These are phyloP conservation scores for Himalopsyche kuldschensis DNA, from an alignment of 2,888 invertebrate genomes.

Conservation along the genomic window DNA sequence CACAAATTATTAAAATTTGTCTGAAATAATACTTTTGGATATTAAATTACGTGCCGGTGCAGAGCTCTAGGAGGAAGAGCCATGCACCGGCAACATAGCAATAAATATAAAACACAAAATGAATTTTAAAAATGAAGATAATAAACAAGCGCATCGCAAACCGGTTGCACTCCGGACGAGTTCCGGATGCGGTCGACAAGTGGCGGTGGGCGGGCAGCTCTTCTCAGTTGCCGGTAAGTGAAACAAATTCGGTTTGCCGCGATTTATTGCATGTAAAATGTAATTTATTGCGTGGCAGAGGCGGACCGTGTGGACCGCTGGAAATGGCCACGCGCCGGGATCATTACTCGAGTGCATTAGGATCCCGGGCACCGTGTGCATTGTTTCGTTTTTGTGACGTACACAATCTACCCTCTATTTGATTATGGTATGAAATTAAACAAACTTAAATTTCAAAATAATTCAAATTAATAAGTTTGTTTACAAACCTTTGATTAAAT, in stretches of 20 bases:
- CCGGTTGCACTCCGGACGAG: conserved; percentile 2
- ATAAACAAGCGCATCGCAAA: neutral
- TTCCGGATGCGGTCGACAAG: conserved; percentile 11
- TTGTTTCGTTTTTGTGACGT: conserved; percentile 15
- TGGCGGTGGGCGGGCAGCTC: conserved; percentile 6
- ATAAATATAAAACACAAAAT: neutral
- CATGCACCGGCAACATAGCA: neutral
- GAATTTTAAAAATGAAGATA: neutral
- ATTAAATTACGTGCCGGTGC: neutral
- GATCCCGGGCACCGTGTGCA: conserved; percentile 8
- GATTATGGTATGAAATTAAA: too few species aligned
- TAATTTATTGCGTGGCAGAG: conserved; percentile 35
- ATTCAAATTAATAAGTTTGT: too few species aligned
- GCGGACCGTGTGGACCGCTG: neutral
- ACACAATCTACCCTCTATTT: neutral
- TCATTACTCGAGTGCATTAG: conserved; percentile 19
- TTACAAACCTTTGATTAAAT: too few species aligned
- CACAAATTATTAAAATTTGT: too few species aligned
- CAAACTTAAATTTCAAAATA: too few species aligned
- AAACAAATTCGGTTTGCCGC: conserved; percentile 40
- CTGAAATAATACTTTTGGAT: too few species aligned
- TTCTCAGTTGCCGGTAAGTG: conserved; percentile 27
- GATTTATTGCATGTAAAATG: conserved; percentile 40
- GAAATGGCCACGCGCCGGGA: conserved; percentile 10
- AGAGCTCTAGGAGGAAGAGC: neutral